phyloP scores from a whole-genome alignment of 2,797 vertebrate species.

The Coccyzus lansbergi region DNA sequence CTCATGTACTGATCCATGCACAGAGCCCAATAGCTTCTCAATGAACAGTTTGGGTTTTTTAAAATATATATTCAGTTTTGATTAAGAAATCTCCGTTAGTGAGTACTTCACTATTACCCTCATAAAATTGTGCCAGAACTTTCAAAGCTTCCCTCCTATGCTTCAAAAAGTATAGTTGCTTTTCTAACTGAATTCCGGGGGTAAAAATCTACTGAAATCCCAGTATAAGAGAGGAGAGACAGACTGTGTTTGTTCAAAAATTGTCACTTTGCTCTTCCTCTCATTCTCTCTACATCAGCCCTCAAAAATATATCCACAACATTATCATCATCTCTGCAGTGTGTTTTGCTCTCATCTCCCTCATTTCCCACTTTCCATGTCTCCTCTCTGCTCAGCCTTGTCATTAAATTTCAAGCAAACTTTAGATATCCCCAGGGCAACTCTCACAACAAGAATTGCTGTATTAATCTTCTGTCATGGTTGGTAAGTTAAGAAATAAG shows the following conservation, averaged over 20 bases:
- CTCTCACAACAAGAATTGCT: background rate
- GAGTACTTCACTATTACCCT: background rate
- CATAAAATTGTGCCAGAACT: background rate
- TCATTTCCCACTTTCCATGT: background rate
- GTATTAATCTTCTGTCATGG: background rate
- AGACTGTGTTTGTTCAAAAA: background rate
- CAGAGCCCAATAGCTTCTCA: background rate
- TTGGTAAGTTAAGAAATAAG: background rate
- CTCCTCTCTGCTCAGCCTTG: background rate
- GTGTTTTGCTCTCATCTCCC: background rate
- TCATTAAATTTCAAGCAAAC: background rate
- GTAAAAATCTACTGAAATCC: background rate
- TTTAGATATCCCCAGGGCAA: background rate
- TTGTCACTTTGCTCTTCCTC: background rate
- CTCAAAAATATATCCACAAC: background rate
- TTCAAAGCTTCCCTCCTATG: fast-evolving
- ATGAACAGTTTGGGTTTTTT: background rate
- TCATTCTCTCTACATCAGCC: background rate
- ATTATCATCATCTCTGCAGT: background rate
- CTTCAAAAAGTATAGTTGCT: background rate
- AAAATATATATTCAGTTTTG: background rate
- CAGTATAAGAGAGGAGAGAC: background rate
- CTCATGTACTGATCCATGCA: background rate
- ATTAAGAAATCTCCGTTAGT: background rate
- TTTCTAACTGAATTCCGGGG: background rate